phyloP scores from a whole-genome alignment of 2,888 invertebrate genomes.

The Stenodera caucasica region DNA sequence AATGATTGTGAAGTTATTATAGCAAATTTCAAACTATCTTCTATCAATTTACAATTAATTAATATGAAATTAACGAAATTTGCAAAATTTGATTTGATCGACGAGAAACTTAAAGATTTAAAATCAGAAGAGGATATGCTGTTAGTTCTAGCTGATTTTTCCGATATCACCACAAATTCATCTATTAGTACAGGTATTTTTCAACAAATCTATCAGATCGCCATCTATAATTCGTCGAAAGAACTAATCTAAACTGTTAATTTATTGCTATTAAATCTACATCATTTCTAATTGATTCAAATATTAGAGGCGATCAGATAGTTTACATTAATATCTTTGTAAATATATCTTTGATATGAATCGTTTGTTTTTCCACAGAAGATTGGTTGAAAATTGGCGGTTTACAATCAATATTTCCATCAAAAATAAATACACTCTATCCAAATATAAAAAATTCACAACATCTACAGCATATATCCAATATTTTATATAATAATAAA shows the following conservation, averaged over 20 bases:
- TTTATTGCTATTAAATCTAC: no score
- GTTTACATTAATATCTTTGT: no score
- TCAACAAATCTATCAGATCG: neutral
- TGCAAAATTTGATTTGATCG: slow-evolving; percentile 33
- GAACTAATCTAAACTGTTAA: no score
- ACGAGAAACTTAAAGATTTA: slow-evolving; percentile 40
- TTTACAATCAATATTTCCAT: slow-evolving; percentile 43
- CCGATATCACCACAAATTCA: slow-evolving; percentile 29
- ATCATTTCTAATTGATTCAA: no score
- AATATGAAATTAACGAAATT: slow-evolving; percentile 48
- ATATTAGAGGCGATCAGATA: no score
- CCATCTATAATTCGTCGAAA: neutral
- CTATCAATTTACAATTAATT: slow-evolving; percentile 57
- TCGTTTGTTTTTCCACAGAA: slow-evolving; percentile 31
- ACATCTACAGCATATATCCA: slow-evolving; percentile 34
- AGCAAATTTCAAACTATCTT: slow-evolving; percentile 59
- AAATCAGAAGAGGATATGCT: slow-evolving; percentile 43
- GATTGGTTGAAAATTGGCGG: slow-evolving; percentile 39
- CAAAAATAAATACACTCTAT: slow-evolving; percentile 41
- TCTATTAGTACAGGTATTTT: slow-evolving; percentile 36
- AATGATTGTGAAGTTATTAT: slow-evolving; percentile 43
- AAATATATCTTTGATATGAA: slow-evolving; percentile 2
- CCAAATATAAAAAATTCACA: slow-evolving; percentile 13
- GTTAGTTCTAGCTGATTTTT: slow-evolving; percentile 50
- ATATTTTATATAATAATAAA: slow-evolving; percentile 39